Conservation (phyloP, 2,113 vertebrate species). For the Mohoua ochrocephala region DNA sequence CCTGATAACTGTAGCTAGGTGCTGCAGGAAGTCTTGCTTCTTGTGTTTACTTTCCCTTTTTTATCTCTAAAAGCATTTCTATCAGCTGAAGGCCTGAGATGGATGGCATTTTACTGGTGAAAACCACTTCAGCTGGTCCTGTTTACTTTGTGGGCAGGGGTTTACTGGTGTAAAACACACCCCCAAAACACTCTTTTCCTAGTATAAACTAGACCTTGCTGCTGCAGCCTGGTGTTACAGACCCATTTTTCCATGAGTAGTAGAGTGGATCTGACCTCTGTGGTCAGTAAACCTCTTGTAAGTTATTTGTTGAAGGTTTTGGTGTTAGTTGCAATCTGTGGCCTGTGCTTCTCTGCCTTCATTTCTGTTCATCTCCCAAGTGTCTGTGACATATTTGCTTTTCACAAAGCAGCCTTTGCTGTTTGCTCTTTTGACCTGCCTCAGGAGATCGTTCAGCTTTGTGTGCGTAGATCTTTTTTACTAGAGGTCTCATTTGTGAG, state of each 20-base stretch:
- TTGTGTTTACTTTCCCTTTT: not conserved
- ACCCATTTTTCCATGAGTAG: not conserved
- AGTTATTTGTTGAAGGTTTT: conserved; percentile 19
- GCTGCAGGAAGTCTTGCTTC: not conserved
- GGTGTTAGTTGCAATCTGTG: not conserved
- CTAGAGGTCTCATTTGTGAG: not conserved
- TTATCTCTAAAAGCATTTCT: not conserved
- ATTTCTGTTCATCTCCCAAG: not conserved
- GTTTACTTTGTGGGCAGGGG: not conserved
- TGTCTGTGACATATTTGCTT: not conserved
- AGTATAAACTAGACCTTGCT: not conserved
- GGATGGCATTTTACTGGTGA: not conserved
- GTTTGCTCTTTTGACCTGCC: not conserved
- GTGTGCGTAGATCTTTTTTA: not conserved
- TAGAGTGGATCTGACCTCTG: not conserved
- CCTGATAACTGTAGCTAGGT: not conserved
- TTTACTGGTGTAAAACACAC: not conserved
- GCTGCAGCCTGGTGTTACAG: not conserved
- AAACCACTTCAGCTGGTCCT: not conserved
- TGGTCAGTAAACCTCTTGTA: not conserved
- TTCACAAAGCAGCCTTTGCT: not conserved
- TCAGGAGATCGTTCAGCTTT: not conserved
- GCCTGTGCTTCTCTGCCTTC: not conserved
- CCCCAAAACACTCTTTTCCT: not conserved
- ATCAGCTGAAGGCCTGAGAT: not conserved